Evolutionary conservation across 2,113 vertebrate species (phyloP), one percentile per base, ranked within the genome.

Genomic region (Blennius ocellaris): DNA sequence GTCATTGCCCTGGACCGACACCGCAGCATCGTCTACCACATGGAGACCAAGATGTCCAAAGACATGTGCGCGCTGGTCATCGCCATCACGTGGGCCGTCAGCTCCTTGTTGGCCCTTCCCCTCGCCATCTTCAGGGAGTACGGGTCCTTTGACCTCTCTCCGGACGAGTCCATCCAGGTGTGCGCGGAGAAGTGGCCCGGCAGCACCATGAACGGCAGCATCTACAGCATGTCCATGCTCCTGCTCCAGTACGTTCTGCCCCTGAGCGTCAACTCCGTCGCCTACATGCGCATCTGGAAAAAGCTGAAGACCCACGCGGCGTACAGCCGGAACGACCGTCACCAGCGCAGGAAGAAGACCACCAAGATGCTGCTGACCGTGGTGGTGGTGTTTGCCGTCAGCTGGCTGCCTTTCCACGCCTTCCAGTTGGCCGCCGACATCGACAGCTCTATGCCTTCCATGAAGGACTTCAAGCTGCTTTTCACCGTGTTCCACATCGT

Each of bases 41-140:
- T 95, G 71, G 95, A 98, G 80, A 96, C 95, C 83, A 96, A 95
- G 85, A 97, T 98, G 89, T 97, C 96, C 21, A 97, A 95, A 86
- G 88, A 90, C 11, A 95, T 94, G 90, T 97, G 96, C 77, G 93
- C 95, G 50, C 56, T 95, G 61, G 94, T 99, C 30, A 97, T 99
- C 47, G 94, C 89, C 47, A 43, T 96, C 68, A 95, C 96, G 5
- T 99, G 97, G 97, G 93, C 88, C 2, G 80, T 95, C 82, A 97
- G 96, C 41, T 96, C 96, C 6, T 69, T 97, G 14, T 67, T 99
- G 73, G 97, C 97, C 1, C 97, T 95, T 82, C 97, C 97, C 1
- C 90, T 98, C 48, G 97, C 97, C 73, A 96, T 99, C 78, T 99
- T 98, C 88, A 94, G 96, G 8, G 97, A 98, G 77, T 96, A 98